A percentile compares a stretch with the other conserved stretches of the same genome.
These are phyloP conservation scores for Chaitophorus viminalis DNA, from an alignment of 2,888 invertebrate genomes.

Conservation along the genomic window DNA sequence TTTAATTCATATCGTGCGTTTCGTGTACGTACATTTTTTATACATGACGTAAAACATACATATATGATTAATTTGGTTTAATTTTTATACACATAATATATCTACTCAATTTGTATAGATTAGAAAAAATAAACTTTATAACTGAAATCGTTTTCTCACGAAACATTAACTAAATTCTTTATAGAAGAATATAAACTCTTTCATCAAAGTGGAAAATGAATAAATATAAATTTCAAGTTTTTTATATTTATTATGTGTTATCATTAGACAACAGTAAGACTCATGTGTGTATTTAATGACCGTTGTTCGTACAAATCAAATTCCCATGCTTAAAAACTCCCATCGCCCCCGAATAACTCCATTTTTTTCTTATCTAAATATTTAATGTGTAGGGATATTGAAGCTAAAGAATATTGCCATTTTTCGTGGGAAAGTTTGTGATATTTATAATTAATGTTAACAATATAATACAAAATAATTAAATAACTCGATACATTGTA, in stretches of 20 bases:
- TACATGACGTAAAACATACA: too few species aligned
- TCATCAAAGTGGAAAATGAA: slow-evolving; percentile 1
- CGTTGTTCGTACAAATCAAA: neutral
- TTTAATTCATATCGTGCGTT: too few species aligned
- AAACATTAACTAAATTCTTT: slow-evolving; percentile 4
- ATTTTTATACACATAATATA: too few species aligned
- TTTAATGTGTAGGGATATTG: slow-evolving; percentile 18
- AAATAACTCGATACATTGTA: neutral
- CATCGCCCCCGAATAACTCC: slow-evolving; percentile 29
- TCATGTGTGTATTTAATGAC: slow-evolving; percentile 11
- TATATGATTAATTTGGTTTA: too few species aligned
- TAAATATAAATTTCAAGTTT: neutral
- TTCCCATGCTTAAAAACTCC: slow-evolving; percentile 8
- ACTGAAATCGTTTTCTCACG: slow-evolving; percentile 18
- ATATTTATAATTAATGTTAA: slow-evolving; percentile 19
- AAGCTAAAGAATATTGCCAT: slow-evolving; percentile 12
- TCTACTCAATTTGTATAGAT: too few species aligned
- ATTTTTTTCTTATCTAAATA: slow-evolving; percentile 18
- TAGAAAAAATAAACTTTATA: neutral
- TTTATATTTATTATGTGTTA: neutral
- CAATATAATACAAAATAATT: slow-evolving; percentile 2
- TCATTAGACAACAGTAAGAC: slow-evolving; percentile 42
- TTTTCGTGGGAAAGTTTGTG: slow-evolving; percentile 25
- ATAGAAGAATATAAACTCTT: neutral
- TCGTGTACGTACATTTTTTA: too few species aligned